Evolutionary conservation across 2,113 vertebrate genomes (phyloP), one percentile per base, ranked within the genome.

Genomic region (Colius striatus): DNA sequence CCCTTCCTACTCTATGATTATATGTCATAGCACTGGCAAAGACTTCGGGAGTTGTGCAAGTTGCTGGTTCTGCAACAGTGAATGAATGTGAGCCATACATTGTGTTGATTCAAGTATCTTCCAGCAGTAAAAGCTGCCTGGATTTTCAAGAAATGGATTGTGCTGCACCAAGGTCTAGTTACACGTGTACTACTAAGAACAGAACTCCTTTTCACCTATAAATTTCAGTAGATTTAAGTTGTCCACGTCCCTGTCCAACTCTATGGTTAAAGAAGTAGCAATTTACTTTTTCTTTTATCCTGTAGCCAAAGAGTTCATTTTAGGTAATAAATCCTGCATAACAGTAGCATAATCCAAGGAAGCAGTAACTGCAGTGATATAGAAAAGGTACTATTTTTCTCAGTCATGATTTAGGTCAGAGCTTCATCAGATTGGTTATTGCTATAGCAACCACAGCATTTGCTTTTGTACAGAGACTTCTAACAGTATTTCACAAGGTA

Each of bases 401-500:
- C 97, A 97, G 97, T 95, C 97, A 94, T 95, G 96, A 98, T 98
- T 95, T 98, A 98, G 98, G 97, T 98, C 98, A 98, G 97, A 97
- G 97, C 98, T 97, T 97, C 95, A 97, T 98, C 97, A 98, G 97
- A 98, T 98, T 97, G 98, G 98, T 97, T 97, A 97, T 99, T 97
- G 96, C 98, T 98, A 98, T 98, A 98, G 98, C 98, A 99, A 99
- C 99, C 95, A 77, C 95, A 96, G 97, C 92, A 92, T 97, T 94
- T 97, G 97, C 97, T 97, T 97, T 95, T 92, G 96, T 96, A 95
- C 95, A 88, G 98, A 97, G 97, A 98, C 97, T 93, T 89, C 95
- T 67, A 94, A 96, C 96, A 95, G 97, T 97, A 97, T 97, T 98
- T 97, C 98, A 97, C 87, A 92, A 96, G 97, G 97, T 97, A 93